Evolutionary conservation across 1,140 invertebrate genomes (phyloP).

Genomic region (Anastrepha ludens): DNA sequence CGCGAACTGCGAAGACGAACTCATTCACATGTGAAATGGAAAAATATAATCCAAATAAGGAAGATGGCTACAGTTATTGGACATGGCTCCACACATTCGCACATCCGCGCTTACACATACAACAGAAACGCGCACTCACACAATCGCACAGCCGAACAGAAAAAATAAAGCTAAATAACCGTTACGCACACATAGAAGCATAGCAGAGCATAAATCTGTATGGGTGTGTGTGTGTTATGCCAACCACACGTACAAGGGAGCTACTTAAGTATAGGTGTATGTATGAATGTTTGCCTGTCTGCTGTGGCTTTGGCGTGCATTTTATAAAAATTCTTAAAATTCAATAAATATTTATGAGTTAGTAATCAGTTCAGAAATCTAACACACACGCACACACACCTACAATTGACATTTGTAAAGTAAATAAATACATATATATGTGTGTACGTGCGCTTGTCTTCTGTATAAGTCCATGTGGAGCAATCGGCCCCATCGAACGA

Average conservation of each 20-base stretch:
- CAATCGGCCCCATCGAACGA: background rate
- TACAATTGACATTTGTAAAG: background rate
- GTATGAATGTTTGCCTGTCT: background rate
- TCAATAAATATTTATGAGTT: conserved; percentile 54
- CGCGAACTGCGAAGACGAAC: conserved; percentile 14
- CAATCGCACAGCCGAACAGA: too few species aligned
- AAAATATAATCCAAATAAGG: conserved; percentile 55
- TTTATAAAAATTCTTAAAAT: conserved; percentile 37
- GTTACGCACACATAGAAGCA: background rate
- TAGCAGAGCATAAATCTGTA: background rate
- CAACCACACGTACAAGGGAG: background rate
- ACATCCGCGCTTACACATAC: background rate
- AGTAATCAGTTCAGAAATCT: conserved; percentile 35
- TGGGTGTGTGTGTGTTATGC: background rate
- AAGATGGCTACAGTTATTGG: background rate
- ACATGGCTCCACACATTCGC: background rate
- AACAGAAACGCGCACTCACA: background rate
- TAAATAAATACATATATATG: background rate
- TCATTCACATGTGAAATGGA: conserved; percentile 55
- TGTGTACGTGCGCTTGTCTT: background rate
- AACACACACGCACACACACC: background rate
- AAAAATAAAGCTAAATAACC: background rate
- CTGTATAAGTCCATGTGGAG: background rate
- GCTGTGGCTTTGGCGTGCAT: background rate
- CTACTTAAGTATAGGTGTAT: too few species aligned